phyloP scores from a whole-genome alignment of 1,140 invertebrate species.

The Drosophila pruinosa region DNA sequence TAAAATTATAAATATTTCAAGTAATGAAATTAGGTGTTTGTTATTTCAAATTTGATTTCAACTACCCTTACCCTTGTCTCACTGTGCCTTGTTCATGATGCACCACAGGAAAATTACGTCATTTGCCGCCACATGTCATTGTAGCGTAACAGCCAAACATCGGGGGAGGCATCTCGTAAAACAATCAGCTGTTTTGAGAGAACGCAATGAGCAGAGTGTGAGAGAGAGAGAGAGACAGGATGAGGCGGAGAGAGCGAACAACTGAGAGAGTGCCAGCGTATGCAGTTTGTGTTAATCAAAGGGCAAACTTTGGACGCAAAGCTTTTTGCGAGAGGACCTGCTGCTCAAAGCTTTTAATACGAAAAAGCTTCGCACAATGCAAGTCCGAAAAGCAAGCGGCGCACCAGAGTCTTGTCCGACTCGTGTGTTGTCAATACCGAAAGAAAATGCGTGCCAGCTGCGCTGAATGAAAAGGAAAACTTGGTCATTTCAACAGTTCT shows the following conservation, averaged over 20 bases:
- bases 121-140: constrained; percentile 45
- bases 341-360: constrained; percentile 48
- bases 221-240: not conserved
- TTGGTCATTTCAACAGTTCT: constrained; percentile 73
- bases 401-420: constrained; percentile 47
- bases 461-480: constrained; percentile 77
- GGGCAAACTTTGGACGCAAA: constrained; percentile 41
- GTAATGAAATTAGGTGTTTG: constrained; percentile 32
- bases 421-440: constrained; percentile 33
- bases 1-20: constrained; percentile 75
- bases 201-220: not conserved
- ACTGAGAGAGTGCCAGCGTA: constrained; percentile 1
- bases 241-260: not conserved
- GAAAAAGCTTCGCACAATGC: constrained; percentile 43
- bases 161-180: constrained; percentile 28
- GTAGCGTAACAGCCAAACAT: constrained; percentile 14
- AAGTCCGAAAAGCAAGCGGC: constrained; percentile 68
- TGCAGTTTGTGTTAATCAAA: constrained; percentile 43
- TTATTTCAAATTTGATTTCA: not conserved
- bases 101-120: constrained; percentile 56
- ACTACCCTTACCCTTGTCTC: not conserved
- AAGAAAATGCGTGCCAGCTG: constrained; percentile 63
- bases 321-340: constrained; percentile 36
- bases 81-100: constrained; percentile 10
- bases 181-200: constrained; percentile 50